Evolutionary conservation across 2,888 invertebrate species (phyloP).

Genomic region (Netelia inedita): DNA sequence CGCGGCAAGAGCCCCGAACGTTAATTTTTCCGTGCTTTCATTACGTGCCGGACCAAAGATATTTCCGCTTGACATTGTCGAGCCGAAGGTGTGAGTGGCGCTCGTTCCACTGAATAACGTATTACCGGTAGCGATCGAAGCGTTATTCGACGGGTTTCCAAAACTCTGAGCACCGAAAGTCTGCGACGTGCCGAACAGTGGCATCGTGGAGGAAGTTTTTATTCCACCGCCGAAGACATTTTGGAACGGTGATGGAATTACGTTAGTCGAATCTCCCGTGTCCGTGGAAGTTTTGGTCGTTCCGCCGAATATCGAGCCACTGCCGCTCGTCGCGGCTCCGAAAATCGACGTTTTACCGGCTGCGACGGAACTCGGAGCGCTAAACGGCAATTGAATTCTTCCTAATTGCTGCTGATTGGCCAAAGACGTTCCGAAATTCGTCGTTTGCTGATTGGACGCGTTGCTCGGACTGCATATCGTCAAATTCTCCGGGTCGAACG

Average conservation of each 20-base stretch:
- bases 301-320: slow-evolving; percentile 60
- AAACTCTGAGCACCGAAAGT: slow-evolving; percentile 43
- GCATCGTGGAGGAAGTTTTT: background rate
- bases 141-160: background rate
- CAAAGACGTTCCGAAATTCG: background rate
- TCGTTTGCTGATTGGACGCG: background rate
- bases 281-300: slow-evolving; percentile 21
- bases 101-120: slow-evolving; percentile 37
- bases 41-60: slow-evolving; percentile 9
- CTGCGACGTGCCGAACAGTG: background rate
- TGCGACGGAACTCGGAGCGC: slow-evolving; percentile 8
- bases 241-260: slow-evolving; percentile 32
- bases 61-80: slow-evolving; percentile 2
- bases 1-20: slow-evolving; percentile 50
- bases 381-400: slow-evolving; percentile 45
- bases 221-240: slow-evolving; percentile 72
- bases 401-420: slow-evolving; percentile 33
- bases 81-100: slow-evolving; percentile 59
- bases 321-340: slow-evolving; percentile 16
- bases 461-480: slow-evolving; percentile 57
- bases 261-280: slow-evolving; percentile 8
- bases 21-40: slow-evolving; percentile 15
- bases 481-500: slow-evolving; percentile 49
- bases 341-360: slow-evolving; percentile 57
- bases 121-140: background rate